Percentiles rank a stretch among this genome's conserved stretches.
Conservation (phyloP, 2,113 vertebrate species). For the Lagopus muta region DNA sequence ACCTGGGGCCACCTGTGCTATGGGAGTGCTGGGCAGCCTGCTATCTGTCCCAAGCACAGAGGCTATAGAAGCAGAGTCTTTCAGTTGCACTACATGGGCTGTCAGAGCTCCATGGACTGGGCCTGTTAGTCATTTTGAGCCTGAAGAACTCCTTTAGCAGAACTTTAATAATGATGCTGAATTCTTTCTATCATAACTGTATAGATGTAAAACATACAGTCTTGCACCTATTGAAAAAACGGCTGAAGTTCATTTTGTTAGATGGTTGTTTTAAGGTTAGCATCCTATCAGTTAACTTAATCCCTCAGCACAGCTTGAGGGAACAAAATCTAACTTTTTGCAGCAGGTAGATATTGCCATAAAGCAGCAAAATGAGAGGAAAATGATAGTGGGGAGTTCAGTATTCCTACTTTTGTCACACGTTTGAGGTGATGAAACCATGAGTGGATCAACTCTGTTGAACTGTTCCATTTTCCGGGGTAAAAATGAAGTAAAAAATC, state of each 20-base stretch:
- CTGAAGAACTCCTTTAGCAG: neutral
- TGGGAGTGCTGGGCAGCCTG: neutral
- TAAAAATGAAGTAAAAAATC: neutral
- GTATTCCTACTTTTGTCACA: neutral
- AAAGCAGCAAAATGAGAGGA: neutral
- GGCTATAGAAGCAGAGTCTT: neutral
- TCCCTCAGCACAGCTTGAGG: neutral
- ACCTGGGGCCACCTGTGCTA: neutral
- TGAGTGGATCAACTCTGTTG: neutral
- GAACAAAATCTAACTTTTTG: neutral
- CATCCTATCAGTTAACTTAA: neutral
- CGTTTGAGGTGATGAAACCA: neutral
- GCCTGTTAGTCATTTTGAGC: neutral
- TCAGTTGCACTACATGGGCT: neutral
- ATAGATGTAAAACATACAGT: neutral
- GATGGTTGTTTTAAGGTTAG: neutral
- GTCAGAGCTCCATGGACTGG: neutral
- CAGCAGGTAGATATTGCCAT: neutral
- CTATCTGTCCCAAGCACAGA: neutral
- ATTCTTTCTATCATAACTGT: neutral
- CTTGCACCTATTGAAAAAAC: neutral
- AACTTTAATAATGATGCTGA: neutral
- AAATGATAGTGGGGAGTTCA: neutral
- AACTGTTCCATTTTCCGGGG: neutral
- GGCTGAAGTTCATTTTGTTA: neutral